Evolutionary conservation across 2,797 vertebrate genomes (phyloP).

Genomic region (Lacerta viridis): DNA sequence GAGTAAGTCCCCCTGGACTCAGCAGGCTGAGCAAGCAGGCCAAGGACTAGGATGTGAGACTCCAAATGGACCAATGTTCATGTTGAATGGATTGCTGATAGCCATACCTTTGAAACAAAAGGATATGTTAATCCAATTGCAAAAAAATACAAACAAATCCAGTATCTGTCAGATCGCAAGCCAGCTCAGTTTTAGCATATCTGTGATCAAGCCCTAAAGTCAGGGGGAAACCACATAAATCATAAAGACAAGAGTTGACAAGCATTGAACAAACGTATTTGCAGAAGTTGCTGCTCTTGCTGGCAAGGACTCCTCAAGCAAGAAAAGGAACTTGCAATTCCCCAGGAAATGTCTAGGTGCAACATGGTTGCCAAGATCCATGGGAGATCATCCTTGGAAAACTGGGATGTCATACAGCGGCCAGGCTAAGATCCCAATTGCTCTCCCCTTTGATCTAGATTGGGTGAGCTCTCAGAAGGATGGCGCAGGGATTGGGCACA

Average conservation of each 20-base stretch:
- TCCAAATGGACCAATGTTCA: neutral
- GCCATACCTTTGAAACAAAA: conserved; percentile 16
- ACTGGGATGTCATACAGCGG: neutral
- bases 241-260: neutral
- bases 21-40: neutral
- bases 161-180: neutral
- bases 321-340: neutral
- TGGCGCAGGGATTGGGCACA: neutral
- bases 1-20: neutral
- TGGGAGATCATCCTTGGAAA: conserved; percentile 14
- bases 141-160: neutral
- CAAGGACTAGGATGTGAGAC: too few relatives aligned
- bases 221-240: neutral
- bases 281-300: conserved; percentile 5
- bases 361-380: conserved; percentile 1
- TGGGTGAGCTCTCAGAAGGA: neutral
- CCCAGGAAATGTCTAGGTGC: neutral
- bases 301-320: neutral
- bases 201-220: neutral
- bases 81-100: neutral
- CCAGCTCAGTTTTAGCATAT: neutral
- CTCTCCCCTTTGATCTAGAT: conserved; percentile 12
- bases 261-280: neutral
- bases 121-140: neutral
- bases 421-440: neutral